Percentiles rank a stretch among this genome's conserved stretches.
These are phyloP conservation scores for Drosophila kikkawai DNA, from an alignment of 1,140 invertebrate genomes.

Conservation along the genomic window DNA sequence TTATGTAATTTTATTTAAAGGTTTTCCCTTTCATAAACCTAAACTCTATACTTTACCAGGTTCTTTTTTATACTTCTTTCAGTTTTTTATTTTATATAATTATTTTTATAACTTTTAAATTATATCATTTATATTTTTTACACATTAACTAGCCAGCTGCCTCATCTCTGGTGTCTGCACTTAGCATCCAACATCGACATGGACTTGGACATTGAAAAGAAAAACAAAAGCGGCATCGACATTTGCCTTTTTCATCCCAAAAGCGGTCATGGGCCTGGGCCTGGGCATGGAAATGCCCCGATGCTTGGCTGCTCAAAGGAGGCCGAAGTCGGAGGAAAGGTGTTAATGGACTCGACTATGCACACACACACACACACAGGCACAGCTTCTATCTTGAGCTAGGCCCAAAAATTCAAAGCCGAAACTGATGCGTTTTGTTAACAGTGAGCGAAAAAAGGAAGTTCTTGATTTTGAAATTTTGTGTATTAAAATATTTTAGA, in stretches of 20 bases:
- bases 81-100: not conserved
- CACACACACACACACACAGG: constrained; percentile 18
- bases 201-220: constrained; percentile 9
- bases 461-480: not conserved
- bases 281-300: constrained; percentile 35
- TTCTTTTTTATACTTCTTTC: not conserved
- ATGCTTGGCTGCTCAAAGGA: constrained; percentile 38
- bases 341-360: constrained; percentile 39
- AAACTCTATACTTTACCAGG: not conserved
- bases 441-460: not conserved
- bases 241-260: constrained; percentile 35
- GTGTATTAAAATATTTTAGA: not conserved
- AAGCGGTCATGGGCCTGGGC: constrained; percentile 3
- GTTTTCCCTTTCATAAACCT: not conserved
- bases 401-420: constrained; percentile 4
- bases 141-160: not conserved
- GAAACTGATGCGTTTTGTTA: constrained; percentile 2
- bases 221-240: constrained; percentile 23
- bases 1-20: not conserved
- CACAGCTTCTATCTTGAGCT: not conserved
- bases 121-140: not conserved
- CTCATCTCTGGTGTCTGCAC: constrained; percentile 16
- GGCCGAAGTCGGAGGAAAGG: constrained; percentile 28
- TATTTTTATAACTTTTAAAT: not conserved
- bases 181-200: constrained; percentile 12